Base-by-base conservation (phyloP, 2,888 invertebrate species). In the Heliconius cydno region DNA sequence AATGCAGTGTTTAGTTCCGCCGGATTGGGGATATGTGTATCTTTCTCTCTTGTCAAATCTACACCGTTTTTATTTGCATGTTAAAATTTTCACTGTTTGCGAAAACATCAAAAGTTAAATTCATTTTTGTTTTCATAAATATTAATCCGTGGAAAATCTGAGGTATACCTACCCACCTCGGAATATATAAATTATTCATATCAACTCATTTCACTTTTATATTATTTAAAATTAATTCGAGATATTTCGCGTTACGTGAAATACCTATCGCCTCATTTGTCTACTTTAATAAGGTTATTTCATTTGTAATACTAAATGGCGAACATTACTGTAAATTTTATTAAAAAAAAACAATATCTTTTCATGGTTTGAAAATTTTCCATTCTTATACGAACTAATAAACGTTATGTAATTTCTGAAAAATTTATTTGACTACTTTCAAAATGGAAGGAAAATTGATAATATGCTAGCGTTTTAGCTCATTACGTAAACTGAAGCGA, bases 111-210 rank as follows among this genome's bases (percentile, higher is more conserved):
- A 30, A 28, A 15, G 30, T 10, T 34, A n/a, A 25, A 72, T n/a
- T 46, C 9, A 63, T 71, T 46, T 52, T 34, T 63, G 46, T 63
- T 72, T 57, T n/a, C 7, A 60, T 60, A 25, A 73, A 73, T 60
- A 70, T 70, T 70, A 73, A 73, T 60, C 13, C 34, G 73, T 60
- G 73, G 60, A 60, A 73, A 73, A 73, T 73, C 15, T 22, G n/a
- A 73, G n/a, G 3, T 57, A 57, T 10, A 9, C 52, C 52, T 12
- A 9, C 52, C 52, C 52, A 28, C 34, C n/a, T 9, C n/a, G 13
- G 72, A 57, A 72, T 73, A 73, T 57, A 60, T 73, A 34, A 57
- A 60, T 60, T n/a, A 73, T 73, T 57, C 34, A 73, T 73, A 30
- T 34, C n/a, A 60, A 60, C n/a, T 73, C 34, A 60, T 60, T 13